Conservation (phyloP, 2,888 invertebrate genomes). For the Tinea trinotella region DNA sequence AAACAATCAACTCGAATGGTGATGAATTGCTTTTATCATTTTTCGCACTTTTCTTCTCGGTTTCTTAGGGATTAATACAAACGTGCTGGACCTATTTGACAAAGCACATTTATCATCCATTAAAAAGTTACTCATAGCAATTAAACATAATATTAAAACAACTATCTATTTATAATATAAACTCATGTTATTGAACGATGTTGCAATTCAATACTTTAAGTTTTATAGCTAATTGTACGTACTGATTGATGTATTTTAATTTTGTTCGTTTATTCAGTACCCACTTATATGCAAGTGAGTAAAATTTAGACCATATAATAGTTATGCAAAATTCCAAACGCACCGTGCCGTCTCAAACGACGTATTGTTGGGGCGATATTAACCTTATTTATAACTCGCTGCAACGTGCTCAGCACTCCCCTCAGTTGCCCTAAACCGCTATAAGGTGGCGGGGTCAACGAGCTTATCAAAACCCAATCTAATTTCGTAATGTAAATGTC, state of each 20-base stretch:
- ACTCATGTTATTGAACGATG: no score
- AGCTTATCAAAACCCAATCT: constrained; percentile 32
- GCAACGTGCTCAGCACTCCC: constrained; percentile 12
- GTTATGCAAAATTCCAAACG: constrained; percentile 29
- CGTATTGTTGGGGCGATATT: constrained; percentile 32
- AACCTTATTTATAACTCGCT: constrained; percentile 33
- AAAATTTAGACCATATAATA: constrained; percentile 29
- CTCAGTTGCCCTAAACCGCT: constrained; percentile 14
- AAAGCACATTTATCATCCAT: no score
- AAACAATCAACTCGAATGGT: constrained; percentile 17
- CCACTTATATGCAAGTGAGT: no score
- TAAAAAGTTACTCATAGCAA: no score
- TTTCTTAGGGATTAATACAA: no score
- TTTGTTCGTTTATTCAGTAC: no score
- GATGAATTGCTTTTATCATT: constrained; percentile 16
- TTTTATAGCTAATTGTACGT: no score
- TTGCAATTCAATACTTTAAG: no score
- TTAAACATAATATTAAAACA: no score
- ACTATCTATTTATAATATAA: no score
- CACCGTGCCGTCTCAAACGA: constrained; percentile 26
- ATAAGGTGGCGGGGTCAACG: constrained; percentile 26
- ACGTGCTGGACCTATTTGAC: no score
- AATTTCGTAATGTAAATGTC: constrained; percentile 32
- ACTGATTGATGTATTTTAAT: no score
- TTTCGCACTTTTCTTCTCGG: constrained; percentile 3